Evolutionary conservation across 2,113 vertebrate genomes (phyloP).

Genomic region (Plestiodon gilberti): DNA sequence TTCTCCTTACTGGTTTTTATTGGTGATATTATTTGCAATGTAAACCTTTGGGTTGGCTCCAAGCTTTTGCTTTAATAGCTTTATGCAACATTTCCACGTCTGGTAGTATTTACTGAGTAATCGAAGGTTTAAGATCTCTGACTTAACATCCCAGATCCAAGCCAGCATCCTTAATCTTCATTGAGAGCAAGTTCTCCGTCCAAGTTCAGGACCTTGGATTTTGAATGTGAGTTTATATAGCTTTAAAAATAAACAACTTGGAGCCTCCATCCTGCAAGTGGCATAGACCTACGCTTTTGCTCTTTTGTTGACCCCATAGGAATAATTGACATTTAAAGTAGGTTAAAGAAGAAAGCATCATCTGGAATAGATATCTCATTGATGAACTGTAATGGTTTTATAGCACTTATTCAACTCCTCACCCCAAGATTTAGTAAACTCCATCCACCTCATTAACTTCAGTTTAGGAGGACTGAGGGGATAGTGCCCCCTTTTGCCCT

Average conservation of each 20-base stretch:
- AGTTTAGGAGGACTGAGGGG: slow-evolving; percentile 3
- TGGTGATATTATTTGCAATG: slow-evolving; percentile 26
- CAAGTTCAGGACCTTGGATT: not conserved
- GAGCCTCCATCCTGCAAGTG: not conserved
- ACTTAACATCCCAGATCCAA: not conserved
- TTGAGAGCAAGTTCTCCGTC: slow-evolving; percentile 4
- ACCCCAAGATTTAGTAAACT: slow-evolving; percentile 24
- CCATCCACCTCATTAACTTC: slow-evolving; percentile 24
- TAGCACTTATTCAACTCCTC: slow-evolving; percentile 21
- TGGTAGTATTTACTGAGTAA: not conserved
- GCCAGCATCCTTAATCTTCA: slow-evolving; percentile 6
- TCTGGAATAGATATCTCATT: slow-evolving; percentile 30
- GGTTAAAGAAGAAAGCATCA: slow-evolving; percentile 31
- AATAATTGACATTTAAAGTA: not conserved
- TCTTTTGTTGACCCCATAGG: slow-evolving; percentile 18
- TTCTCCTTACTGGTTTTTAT: not conserved
- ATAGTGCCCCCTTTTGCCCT: not conserved
- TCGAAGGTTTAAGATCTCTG: slow-evolving; percentile 3
- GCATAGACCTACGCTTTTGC: not conserved
- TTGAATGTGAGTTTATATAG: not conserved
- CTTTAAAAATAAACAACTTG: slow-evolving; percentile 3
- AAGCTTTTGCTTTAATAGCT: slow-evolving; percentile 25
- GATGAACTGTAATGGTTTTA: slow-evolving; percentile 25
- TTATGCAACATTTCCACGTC: not conserved
- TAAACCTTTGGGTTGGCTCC: slow-evolving; percentile 8